phyloP scores from a whole-genome alignment of 2,797 vertebrate species.

The Pyrocephalus nanus region DNA sequence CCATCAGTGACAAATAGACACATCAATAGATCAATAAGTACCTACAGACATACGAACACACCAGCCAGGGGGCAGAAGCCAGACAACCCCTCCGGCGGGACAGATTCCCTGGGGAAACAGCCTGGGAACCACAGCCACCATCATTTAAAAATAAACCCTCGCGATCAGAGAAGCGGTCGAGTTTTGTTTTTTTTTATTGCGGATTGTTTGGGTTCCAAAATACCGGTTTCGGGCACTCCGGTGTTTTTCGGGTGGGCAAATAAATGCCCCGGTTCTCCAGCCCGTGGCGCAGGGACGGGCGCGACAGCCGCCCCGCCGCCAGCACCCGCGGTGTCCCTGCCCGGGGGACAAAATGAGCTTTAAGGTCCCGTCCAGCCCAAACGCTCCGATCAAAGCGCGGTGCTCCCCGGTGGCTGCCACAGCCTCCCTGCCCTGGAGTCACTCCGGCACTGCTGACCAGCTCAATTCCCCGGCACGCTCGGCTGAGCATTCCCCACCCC shows the following conservation, averaged over 20 bases:
- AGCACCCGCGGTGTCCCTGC: neutral
- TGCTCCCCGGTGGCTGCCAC: neutral
- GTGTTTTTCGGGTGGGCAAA: neutral
- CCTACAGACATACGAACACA: no score
- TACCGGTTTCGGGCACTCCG: accelerated
- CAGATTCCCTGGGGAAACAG: neutral
- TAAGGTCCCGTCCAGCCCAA: neutral
- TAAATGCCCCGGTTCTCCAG: accelerated
- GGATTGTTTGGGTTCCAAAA: neutral
- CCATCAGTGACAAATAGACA: no score
- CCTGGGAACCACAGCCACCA: neutral
- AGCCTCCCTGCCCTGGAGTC: neutral
- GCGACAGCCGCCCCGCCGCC: neutral
- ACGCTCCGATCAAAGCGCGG: neutral
- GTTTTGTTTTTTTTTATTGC: accelerated
- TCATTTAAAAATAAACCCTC: neutral
- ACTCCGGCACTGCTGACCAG: neutral
- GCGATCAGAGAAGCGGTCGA: accelerated
- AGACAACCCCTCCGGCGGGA: accelerated
- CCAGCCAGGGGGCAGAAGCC: accelerated
- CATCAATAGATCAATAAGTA: neutral
- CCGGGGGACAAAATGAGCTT: neutral
- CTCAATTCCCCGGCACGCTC: conserved; percentile 31
- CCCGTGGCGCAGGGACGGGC: accelerated
- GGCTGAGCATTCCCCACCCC: conserved; percentile 66